Base-by-base conservation (phyloP, 2,888 invertebrate species). In the Sarcophaga carnaria region DNA sequence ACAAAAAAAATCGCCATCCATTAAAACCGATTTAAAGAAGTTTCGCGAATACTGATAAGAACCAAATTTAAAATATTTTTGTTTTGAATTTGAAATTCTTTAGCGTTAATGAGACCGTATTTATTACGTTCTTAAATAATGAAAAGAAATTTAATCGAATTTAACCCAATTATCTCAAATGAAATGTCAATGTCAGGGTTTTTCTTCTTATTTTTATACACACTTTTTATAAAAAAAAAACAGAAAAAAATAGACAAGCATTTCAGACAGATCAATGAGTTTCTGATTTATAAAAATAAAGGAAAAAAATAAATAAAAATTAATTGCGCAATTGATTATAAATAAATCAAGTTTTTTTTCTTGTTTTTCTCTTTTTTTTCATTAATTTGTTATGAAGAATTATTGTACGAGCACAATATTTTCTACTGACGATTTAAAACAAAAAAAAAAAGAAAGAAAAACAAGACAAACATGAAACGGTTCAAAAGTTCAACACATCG, bases 301-400 rank as follows among this genome's bases (percentile, higher is more conserved):
- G 14, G 4, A 2, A 14, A 14, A 12, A 12, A 14, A 12, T 11
- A 12, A 12, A 54, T 14, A 54, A 49, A 45, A 54, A 25, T 85
- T 80, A 80, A 80, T 87, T 85, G 85, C 85, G 85, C 87, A 87
- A 85, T 83, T 85, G 70, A 71, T 85, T 80, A 80, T 77, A 80
- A 87, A 82, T 81, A 82, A 75, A 67, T 4, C 59, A 70, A 71
- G 62, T 60, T 17, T 37, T 27, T 66, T 54, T 49, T 11, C 3
- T 76, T 76, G 10, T 25, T 27, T 1, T 25, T 47, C 17, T 66
- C 47, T 54, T 10, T 79, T 10, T 54, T 71, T 37, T 37, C 37
- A 37, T 37, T 37, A 37, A 8, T 37, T 37, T 37, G 2, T 37
- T 37, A 37, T 37, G 8, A 37, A 37, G 37, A 8, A 37, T 37